Percentiles rank a stretch among this genome's conserved stretches.
phyloP scores from a whole-genome alignment of 2,113 vertebrate genomes.

The Pitta sordida region DNA sequence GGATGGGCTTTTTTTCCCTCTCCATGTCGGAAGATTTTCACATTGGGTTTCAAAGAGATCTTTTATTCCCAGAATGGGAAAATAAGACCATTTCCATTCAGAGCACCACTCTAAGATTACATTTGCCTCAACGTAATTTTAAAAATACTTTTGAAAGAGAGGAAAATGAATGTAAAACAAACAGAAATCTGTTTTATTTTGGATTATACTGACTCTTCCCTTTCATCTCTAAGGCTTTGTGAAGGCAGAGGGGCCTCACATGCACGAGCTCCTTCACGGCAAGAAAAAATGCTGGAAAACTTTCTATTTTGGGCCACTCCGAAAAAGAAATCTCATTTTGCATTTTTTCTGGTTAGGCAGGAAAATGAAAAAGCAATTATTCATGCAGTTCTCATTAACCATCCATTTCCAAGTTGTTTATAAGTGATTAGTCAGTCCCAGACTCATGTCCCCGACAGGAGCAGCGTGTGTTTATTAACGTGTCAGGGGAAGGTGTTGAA shows the following conservation, averaged over 20 bases:
- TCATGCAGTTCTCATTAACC: conserved; percentile 49
- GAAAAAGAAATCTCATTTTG: background rate
- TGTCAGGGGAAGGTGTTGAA: background rate
- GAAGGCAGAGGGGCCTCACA: background rate
- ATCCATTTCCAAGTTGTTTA: conserved; percentile 33
- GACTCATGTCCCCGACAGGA: background rate
- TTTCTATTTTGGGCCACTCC: background rate
- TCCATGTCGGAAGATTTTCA: background rate
- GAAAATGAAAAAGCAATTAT: conserved; percentile 50
- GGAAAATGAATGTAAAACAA: conserved; percentile 5
- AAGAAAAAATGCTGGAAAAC: background rate
- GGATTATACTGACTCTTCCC: background rate
- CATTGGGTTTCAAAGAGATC: background rate
- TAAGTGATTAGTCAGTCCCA: conserved; percentile 33
- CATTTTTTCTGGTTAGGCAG: background rate
- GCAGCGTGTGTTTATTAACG: background rate
- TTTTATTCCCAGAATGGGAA: background rate
- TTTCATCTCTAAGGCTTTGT: background rate
- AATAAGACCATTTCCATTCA: conserved; percentile 11
- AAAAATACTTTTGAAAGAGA: background rate
- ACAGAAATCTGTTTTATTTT: background rate
- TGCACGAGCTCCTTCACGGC: background rate
- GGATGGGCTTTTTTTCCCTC: background rate
- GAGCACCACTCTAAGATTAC: background rate
- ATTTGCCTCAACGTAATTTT: background rate